Evolutionary conservation across 2,797 vertebrate species (phyloP), one percentile per base, ranked within the genome.

Genomic region (Alectoris magna): DNA sequence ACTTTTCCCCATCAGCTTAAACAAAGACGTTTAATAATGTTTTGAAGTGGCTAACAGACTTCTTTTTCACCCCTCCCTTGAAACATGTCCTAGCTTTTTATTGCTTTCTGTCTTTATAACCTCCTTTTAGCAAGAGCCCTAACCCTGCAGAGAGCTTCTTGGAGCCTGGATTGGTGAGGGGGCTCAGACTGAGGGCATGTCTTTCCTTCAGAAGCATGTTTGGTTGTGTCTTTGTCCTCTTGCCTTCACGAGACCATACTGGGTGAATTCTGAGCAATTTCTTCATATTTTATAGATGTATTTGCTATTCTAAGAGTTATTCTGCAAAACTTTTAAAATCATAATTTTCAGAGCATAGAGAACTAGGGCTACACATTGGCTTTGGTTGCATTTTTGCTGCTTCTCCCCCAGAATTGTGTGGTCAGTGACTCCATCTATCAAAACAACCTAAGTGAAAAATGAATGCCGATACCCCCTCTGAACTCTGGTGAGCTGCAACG

Each of bases 381-480:
- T 38, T 59, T n/a, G 11, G 21, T 44, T 36, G 15, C 1, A 0
- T 70, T 73, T 70, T 4, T 34, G 48, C 5, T n/a, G 24, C 8
- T 24, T 75, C 38, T 11, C 7, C 24, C 11, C 18, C 6, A 12
- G 66, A 72, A 63, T 3, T 0, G 0, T 5, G 8, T 39, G 49
- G 27, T n/a, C 69, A n/a, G 36, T 71, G 66, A 14, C 38, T 76
- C 26, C 0, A 6, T 78, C 18, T 7, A 8, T 66, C 43, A 8
- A 19, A 81, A 29, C 31, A 43, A 2, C 26, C 79, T 11, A 21
- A 67, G 44, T 26, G 1, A 1, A 55, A 91, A 84, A 60, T 29
- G 41, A 79, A 87, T 66, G 29, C 9, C 14, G 80, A 76, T 84
- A 6, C 24, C 70, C 41, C 34, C 71, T 69, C 84, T 87, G 87